Conservation (phyloP, 92 coral and sea anemone species). For the Paragorgia papillata region DNA sequence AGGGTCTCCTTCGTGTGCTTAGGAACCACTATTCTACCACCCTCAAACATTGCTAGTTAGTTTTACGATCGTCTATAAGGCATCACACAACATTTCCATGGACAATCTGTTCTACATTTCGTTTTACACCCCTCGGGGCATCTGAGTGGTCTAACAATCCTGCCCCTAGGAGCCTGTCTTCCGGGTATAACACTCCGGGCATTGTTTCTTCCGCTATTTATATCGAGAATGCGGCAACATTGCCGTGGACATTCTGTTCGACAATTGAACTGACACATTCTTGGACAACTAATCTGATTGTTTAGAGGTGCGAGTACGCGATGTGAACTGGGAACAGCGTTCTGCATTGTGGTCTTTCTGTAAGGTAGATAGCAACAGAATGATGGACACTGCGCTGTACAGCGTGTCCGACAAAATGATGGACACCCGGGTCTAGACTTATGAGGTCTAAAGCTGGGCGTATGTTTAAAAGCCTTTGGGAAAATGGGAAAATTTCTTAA, state of each 20-base stretch:
- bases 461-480: not conserved
- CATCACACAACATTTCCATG: constrained; percentile 26
- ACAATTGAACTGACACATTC: not conserved
- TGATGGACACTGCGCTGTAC: constrained; percentile 25
- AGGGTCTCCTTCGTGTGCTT: too few species aligned
- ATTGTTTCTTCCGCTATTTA: not conserved
- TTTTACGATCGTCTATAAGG: constrained; percentile 24
- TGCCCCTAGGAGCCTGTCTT: not conserved
- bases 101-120: constrained; percentile 35
- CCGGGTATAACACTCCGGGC: constrained; percentile 21
- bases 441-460: not conserved
- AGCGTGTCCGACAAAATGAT: constrained; percentile 13
- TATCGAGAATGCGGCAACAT: not conserved
- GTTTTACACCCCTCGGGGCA: constrained; percentile 29
- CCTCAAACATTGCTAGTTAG: too few species aligned
- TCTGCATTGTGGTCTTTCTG: not conserved
- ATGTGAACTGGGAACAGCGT: not conserved
- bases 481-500: not conserved
- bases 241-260: constrained; percentile 11
- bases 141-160: not conserved
- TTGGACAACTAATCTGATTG: not conserved
- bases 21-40: too few species aligned
- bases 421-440: not conserved
- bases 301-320: not conserved
- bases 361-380: constrained; percentile 24